Percentiles rank a stretch among this genome's conserved stretches.
Conservation (phyloP, 2,888 invertebrate species). For the Nymphalis urticae region DNA sequence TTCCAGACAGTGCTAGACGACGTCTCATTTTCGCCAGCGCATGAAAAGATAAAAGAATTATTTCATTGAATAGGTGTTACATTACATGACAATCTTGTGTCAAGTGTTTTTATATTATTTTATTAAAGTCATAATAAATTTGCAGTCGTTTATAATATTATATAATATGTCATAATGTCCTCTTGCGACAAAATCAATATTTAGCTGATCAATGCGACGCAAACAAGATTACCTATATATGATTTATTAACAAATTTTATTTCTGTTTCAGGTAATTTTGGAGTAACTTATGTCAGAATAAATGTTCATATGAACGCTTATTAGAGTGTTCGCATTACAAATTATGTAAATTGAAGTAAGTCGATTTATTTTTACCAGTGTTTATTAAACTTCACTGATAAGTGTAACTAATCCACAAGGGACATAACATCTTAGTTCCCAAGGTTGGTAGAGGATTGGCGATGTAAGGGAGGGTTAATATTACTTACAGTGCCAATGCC, state of each 20-base stretch:
- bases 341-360: neutral
- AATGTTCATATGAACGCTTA: neutral
- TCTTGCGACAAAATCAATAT: too few relatives aligned
- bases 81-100: neutral
- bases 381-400: neutral
- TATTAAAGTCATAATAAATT: too few relatives aligned
- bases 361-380: neutral
- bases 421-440: too few relatives aligned
- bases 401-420: too few relatives aligned
- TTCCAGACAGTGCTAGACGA: neutral
- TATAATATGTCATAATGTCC: too few relatives aligned
- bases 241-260: neutral
- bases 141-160: too few relatives aligned
- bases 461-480: too few relatives aligned
- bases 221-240: too few relatives aligned
- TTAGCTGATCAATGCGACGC: too few relatives aligned
- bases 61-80: neutral
- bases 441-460: too few relatives aligned
- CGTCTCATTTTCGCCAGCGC: neutral
- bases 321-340: neutral
- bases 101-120: neutral
- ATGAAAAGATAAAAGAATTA: constrained; percentile 1
- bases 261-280: constrained; percentile 9
- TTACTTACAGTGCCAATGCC: too few relatives aligned
- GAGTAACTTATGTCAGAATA: neutral